Conservation (phyloP, 2,888 invertebrate genomes). For the Copidosoma aretas region DNA sequence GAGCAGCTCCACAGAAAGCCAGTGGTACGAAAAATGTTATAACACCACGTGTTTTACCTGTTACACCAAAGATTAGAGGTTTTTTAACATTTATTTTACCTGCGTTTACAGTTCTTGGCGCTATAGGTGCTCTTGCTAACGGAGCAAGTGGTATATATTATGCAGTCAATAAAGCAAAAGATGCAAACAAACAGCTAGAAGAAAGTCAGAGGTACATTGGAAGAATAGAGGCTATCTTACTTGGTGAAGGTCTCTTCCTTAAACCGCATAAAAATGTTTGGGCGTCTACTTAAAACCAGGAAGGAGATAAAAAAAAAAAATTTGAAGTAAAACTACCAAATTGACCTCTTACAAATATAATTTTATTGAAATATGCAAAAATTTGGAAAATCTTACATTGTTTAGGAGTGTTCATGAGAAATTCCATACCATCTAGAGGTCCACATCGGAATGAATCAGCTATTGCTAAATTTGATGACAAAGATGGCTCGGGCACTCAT, state of each 20-base stretch:
- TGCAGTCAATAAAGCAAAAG: neutral
- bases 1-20: slow-evolving; percentile 13
- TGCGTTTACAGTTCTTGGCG: neutral
- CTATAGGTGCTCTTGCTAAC: neutral
- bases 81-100: neutral
- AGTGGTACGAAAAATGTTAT: slow-evolving; percentile 33
- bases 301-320: no score
- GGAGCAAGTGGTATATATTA: neutral
- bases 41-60: neutral
- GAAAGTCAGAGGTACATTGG: neutral
- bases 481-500: no score
- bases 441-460: no score
- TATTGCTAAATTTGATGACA: no score
- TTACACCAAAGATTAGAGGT: neutral
- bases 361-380: no score
- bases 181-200: neutral
- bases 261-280: neutral
- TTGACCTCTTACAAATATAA: no score
- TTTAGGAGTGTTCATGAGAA: no score
- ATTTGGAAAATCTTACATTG: no score
- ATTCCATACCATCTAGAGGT: no score
- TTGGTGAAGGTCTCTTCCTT: neutral
- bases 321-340: no score
- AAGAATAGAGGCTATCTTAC: neutral
- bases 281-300: neutral